Evolutionary conservation across 2,113 vertebrate species (phyloP).

Genomic region (Picathartes gymnocephalus): DNA sequence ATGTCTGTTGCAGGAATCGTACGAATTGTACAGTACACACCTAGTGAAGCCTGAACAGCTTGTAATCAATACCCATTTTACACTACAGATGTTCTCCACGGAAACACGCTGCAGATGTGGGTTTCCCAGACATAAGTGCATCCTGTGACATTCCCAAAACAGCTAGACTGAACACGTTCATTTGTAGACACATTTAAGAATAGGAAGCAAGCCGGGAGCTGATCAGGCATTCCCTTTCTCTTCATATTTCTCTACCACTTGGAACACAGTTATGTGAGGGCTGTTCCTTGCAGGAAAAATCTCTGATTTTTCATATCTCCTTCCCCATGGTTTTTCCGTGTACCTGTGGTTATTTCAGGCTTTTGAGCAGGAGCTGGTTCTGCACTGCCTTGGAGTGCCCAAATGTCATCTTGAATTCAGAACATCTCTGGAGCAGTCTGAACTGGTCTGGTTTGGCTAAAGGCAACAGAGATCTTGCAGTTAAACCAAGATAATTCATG

Average conservation of each 20-base stretch:
- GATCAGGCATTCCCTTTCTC: not conserved
- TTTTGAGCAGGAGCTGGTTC: not conserved
- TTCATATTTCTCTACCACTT: not conserved
- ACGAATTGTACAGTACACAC: not conserved
- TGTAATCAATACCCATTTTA: not conserved
- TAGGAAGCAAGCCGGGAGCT: not conserved
- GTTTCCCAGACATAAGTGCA: accelerated
- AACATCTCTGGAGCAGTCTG: not conserved
- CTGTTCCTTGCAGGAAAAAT: not conserved
- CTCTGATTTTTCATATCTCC: not conserved
- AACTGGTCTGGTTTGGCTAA: not conserved
- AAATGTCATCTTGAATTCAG: not conserved
- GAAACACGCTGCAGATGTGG: not conserved
- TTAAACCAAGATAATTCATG: not conserved
- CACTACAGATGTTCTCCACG: accelerated
- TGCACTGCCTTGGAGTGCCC: not conserved
- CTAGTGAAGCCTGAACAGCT: not conserved
- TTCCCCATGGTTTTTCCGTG: accelerated
- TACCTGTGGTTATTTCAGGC: not conserved
- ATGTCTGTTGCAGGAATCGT: not conserved
- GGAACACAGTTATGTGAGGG: accelerated
- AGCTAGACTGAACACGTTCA: accelerated
- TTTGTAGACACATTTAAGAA: not conserved
- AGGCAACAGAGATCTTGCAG: not conserved
- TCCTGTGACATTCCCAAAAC: not conserved